Base-by-base conservation (phyloP, 2,113 vertebrate species). In the Oxyruncus cristatus region DNA sequence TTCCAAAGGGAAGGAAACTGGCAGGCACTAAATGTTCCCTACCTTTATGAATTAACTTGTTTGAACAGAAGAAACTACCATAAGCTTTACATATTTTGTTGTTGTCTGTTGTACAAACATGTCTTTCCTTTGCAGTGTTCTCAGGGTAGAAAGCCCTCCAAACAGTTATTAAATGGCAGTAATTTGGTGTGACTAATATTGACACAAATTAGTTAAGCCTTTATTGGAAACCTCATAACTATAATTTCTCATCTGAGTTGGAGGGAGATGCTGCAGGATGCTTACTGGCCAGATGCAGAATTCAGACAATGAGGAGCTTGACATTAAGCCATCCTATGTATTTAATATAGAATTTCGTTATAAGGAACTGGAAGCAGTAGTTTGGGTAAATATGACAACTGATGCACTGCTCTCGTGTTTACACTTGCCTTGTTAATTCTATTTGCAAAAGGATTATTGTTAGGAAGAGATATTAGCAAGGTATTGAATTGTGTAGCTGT, bases 41-140 rank as follows among this genome's bases (percentile, higher is more conserved):
- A 85, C 95, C 93, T 89, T 66, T 88, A 89, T 92, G 95, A 96
- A 89, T 94, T 93, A 93, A 87, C 86, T 92, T 94, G 7, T 72
- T 96, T 24, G 72, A 55, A 62, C 63, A 81, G 76, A 85, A 76
- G 53, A 92, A 90, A 58, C 67, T 86, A 42, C 86, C 41, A 22
- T 80, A 68, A 96, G 77, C 84, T 94, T 88, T 85, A 49, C 39
- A 8, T 95, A 39, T 47, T 81, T 93, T 88, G 55, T 86, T 88
- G 42, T 46, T 92, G 27, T 65, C 52, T 70, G 8, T 81, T 85
- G 30, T 49, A 61, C 42, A 88, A 92, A 73, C 12, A 7, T 30
- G 23, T 35, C 3, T 44, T 92, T 96, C 35, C 46, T 95, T 94
- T 92, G 56, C 75, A 62, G n/a, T 28, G 1, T 65, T 53, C 30